These are phyloP conservation scores for Zootoca vivipara DNA, from an alignment of 2,113 vertebrate species.

Conservation along the genomic window DNA sequence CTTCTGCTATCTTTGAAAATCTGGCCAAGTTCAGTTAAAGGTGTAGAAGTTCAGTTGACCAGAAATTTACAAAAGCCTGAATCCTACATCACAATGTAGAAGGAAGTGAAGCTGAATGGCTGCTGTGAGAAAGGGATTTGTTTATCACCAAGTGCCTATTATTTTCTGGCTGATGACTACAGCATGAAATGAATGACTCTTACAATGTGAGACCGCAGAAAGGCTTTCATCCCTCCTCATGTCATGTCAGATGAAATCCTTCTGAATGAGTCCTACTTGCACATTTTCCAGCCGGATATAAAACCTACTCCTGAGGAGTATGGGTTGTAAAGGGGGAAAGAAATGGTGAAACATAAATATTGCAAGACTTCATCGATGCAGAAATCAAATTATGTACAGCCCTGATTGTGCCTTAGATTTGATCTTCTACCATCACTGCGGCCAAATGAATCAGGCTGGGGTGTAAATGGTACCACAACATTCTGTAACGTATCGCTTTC, in stretches of 20 bases:
- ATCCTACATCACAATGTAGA: neutral
- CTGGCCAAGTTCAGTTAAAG: neutral
- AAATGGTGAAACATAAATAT: neutral
- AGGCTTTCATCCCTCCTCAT: neutral
- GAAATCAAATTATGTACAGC: neutral
- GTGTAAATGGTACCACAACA: neutral
- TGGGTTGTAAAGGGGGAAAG: neutral
- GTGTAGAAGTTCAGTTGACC: neutral
- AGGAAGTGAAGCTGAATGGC: too few relatives aligned
- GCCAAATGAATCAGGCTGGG: neutral
- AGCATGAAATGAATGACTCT: neutral
- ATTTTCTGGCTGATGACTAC: neutral
- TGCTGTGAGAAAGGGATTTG: too few relatives aligned
- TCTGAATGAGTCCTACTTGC: neutral
- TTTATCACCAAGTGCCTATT: neutral
- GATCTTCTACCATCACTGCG: neutral
- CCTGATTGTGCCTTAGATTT: neutral
- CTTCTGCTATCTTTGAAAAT: neutral
- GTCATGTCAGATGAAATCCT: neutral
- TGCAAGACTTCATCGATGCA: neutral
- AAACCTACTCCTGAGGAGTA: neutral
- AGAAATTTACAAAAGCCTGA: neutral
- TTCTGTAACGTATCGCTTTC: neutral
- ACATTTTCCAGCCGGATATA: neutral
- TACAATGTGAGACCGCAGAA: neutral